phyloP scores from a whole-genome alignment of 2,888 invertebrate species.

The Heteromyza rotundicornis region DNA sequence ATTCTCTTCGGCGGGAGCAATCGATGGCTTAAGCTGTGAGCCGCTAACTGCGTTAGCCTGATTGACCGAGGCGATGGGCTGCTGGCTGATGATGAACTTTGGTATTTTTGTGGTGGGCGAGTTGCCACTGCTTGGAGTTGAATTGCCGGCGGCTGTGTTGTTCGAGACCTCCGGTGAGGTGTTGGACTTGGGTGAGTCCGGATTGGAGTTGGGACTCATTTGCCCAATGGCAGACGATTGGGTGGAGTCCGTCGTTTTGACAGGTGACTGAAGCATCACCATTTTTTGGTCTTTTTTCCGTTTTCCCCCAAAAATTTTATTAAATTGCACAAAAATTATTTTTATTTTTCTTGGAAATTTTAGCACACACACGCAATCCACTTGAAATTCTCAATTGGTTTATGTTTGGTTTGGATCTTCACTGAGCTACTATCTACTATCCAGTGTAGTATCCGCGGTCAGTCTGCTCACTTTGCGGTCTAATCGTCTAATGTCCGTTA shows the following conservation, averaged over 20 bases:
- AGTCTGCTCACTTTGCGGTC: not conserved
- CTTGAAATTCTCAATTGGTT: constrained; percentile 1
- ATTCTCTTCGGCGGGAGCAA: constrained; percentile 44
- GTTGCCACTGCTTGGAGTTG: constrained; percentile 12
- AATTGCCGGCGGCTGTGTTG: constrained; percentile 20
- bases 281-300: constrained; percentile 41
- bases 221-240: constrained; percentile 47
- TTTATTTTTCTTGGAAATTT: constrained; percentile 5
- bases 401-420: no score
- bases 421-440: no score
- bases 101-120: constrained; percentile 46
- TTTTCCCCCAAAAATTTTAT: not conserved
- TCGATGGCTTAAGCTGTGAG: constrained; percentile 6
- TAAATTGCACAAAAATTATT: not conserved
- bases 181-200: constrained; percentile 61
- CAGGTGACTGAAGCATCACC: constrained; percentile 63
- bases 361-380: constrained; percentile 14
- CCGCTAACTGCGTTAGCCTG: constrained; percentile 26
- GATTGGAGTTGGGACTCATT: constrained; percentile 60
- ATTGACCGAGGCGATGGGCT: constrained; percentile 19
- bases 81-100: constrained; percentile 48
- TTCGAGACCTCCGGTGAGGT: constrained; percentile 49
- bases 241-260: constrained; percentile 43
- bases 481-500: not conserved
- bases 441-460: no score